Evolutionary conservation across 2,888 invertebrate species (phyloP).

Genomic region (Cartodere bifasciata): DNA sequence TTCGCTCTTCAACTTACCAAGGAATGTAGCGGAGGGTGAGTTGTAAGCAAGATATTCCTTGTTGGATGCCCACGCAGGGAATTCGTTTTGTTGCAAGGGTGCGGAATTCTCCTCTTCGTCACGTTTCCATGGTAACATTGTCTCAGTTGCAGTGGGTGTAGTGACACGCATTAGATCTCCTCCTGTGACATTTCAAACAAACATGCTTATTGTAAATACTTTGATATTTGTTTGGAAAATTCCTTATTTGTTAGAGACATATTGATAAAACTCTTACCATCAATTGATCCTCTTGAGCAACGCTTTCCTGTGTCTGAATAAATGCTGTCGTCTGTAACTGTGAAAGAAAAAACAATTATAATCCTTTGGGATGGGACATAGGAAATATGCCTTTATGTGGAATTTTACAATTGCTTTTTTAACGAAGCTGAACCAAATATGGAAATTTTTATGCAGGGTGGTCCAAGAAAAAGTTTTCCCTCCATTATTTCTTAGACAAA

Average conservation of each 20-base stretch:
- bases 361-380: no score
- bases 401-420: no score
- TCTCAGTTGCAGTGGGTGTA: slow-evolving; percentile 80
- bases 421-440: no score
- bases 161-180: slow-evolving; percentile 63
- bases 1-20: slow-evolving; percentile 54
- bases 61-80: slow-evolving; percentile 91
- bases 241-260: no score
- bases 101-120: slow-evolving; percentile 56
- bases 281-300: slow-evolving; percentile 35
- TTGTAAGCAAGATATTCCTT: slow-evolving; percentile 86
- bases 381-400: no score
- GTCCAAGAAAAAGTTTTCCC: no score
- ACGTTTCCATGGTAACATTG: slow-evolving; percentile 86
- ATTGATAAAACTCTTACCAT: slow-evolving; percentile 29
- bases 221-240: no score
- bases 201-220: not conserved
- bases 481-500: no score
- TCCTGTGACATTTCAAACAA: slow-evolving; percentile 25
- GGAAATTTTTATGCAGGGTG: no score
- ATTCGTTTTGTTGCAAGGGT: slow-evolving; percentile 59
- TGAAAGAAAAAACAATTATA: slow-evolving; percentile 17
- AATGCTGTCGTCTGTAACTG: slow-evolving; percentile 38
- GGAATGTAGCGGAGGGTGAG: slow-evolving; percentile 82
- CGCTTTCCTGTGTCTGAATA: slow-evolving; percentile 35